These are phyloP conservation scores for Acanthosepion pharaonis DNA, from an alignment of 2,888 invertebrate species.

Conservation along the genomic window DNA sequence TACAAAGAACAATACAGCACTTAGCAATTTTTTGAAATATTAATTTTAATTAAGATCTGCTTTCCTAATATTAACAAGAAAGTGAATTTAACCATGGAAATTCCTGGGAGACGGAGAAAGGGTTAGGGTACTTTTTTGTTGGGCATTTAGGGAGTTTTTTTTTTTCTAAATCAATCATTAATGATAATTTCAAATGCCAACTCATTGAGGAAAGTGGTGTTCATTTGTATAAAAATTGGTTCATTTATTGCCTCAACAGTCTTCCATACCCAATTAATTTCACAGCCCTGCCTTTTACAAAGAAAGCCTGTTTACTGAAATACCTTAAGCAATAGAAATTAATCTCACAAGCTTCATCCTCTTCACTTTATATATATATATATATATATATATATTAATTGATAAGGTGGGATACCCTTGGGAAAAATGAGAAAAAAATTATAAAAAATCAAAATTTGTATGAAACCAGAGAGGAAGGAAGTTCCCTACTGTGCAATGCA, in stretches of 20 bases:
- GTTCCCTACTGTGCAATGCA: not conserved
- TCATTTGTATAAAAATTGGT: not conserved
- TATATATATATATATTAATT: not conserved
- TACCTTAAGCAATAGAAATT: not conserved
- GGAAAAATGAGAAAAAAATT: not conserved
- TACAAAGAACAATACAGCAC: not conserved
- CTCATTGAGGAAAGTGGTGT: not conserved
- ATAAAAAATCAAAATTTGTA: not conserved
- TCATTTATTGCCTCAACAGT: not conserved
- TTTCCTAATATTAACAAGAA: not conserved
- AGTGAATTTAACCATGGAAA: not conserved
- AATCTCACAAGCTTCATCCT: constrained; percentile 34
- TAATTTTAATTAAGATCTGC: not conserved
- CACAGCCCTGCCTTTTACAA: constrained; percentile 1
- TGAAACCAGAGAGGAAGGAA: not conserved
- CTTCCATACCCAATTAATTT: not conserved
- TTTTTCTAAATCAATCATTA: not conserved
- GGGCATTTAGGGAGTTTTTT: not conserved
- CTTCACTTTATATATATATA: not conserved
- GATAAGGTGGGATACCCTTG: not conserved
- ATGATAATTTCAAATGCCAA: not conserved
- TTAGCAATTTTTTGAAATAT: not conserved
- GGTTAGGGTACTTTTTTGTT: not conserved
- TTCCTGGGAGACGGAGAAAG: not conserved
- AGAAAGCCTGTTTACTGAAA: not conserved